Base-by-base conservation (phyloP, 2,113 vertebrate genomes). In the Sinocyclocheilus grahami region DNA sequence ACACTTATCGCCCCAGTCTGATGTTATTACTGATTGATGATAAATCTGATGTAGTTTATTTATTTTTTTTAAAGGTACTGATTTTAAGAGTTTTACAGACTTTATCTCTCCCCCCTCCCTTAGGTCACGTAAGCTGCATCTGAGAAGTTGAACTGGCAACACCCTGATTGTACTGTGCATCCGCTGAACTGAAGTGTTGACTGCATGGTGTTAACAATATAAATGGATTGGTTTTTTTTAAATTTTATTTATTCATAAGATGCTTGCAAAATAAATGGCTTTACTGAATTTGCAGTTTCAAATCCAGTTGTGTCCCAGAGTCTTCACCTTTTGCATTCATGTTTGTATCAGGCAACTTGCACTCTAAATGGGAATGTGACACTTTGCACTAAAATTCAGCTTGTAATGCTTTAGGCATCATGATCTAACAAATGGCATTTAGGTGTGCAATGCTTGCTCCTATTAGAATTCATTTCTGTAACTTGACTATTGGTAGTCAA, bases 1-100 rank as follows among this genome's bases (percentile, higher is more conserved):
- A 80, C 14, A 5, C 4, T 4, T 78, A 84, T 53, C 53, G 24
- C 72, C 82, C 37, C 82, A 84, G 82, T 84, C 82, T 84, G 82
- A 83, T 58, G 5, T 46, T 1, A 39, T 84, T 71, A 84, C 71
- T 62, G 71, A 74, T 30, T 48, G 82, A 51, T 84, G 27, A 3
- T 33, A 27, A 27, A 27, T 37, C 67, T 84, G 69, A 75, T 6
- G 8, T 27, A 7, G 4, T 27, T 27, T 33, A 11, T n/a, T n/a
- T n/a, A 11, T 11, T 3, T n/a, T 27, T 27, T 27, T 42, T n/a
- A 39, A 63, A 80, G 24, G 3, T 39, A 11, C 39, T 37, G 0
- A 1, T 27, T 20, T 20, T 13, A 39, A 30, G 30, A 62, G 20
- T 46, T 85, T 24, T 11, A 39, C 7, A 39, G 7, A 9, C 13